Percentiles rank a stretch among this genome's conserved stretches.
Conservation (phyloP, 1,140 invertebrate genomes). For the Orius insidiosus region DNA sequence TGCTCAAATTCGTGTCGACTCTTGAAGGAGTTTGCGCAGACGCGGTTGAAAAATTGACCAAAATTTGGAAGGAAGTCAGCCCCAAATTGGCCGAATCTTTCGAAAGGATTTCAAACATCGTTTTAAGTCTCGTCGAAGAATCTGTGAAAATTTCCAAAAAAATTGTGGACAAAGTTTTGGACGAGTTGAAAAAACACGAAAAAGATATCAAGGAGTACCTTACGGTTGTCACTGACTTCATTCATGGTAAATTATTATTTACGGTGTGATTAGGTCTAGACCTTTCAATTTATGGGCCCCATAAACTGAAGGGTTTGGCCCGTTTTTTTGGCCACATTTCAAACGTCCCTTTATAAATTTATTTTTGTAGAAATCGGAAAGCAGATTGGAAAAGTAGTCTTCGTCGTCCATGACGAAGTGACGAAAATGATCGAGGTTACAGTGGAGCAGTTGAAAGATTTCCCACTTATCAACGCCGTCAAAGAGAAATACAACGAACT, state of each 20-base stretch:
- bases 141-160: slow-evolving; percentile 30
- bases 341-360: slow-evolving; percentile 9
- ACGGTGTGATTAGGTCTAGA: no score
- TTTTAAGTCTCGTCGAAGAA: slow-evolving; percentile 29
- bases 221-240: slow-evolving; percentile 31
- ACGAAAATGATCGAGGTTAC: slow-evolving; percentile 29
- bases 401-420: slow-evolving; percentile 29
- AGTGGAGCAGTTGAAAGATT: slow-evolving; percentile 31
- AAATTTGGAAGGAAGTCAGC: slow-evolving; percentile 30
- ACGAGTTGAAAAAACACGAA: slow-evolving; percentile 30
- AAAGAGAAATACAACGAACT: slow-evolving; percentile 29
- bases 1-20: slow-evolving; percentile 16
- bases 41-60: slow-evolving; percentile 22
- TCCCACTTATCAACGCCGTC: slow-evolving; percentile 34
- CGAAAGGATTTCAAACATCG: slow-evolving; percentile 27
- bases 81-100: slow-evolving; percentile 37
- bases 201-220: slow-evolving; percentile 45
- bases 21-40: slow-evolving; percentile 21
- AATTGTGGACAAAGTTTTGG: slow-evolving; percentile 23
- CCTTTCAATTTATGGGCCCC: no score
- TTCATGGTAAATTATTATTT: slow-evolving; percentile 29
- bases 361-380: slow-evolving; percentile 30
- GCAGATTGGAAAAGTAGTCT: slow-evolving; percentile 28
- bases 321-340: no score
- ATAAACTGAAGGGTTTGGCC: no score